phyloP scores from a whole-genome alignment of 2,113 vertebrate genomes.

The Corythoichthys haematopterus region DNA sequence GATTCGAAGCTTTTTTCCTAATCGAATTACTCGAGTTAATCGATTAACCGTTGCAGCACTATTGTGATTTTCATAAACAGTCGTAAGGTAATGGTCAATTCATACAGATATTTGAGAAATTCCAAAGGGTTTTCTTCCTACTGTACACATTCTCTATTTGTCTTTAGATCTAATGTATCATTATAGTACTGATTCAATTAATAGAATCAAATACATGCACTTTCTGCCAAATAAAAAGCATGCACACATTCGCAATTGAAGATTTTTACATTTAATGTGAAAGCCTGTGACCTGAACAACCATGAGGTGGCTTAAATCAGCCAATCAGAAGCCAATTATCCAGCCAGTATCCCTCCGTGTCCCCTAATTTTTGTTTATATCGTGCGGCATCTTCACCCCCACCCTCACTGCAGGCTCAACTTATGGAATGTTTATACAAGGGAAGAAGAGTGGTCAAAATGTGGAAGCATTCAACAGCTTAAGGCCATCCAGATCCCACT shows the following conservation, averaged over 20 bases:
- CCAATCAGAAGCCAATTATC: constrained; percentile 15
- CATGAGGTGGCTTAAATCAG: background rate
- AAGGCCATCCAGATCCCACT: constrained; percentile 15
- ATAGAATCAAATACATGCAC: background rate
- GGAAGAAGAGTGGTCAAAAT: constrained; percentile 19
- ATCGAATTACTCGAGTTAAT: too few species aligned
- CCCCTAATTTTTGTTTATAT: constrained; percentile 49
- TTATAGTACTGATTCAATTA: too few species aligned
- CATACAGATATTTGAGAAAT: too few species aligned
- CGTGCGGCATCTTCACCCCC: constrained; percentile 25
- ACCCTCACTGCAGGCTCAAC: constrained; percentile 50
- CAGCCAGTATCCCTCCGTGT: constrained; percentile 25
- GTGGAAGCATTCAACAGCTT: constrained; percentile 24
- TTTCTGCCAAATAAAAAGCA: background rate
- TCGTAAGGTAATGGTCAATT: too few species aligned
- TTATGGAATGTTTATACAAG: constrained; percentile 49
- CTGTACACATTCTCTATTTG: background rate
- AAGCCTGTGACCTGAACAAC: background rate
- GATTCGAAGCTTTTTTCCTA: too few species aligned
- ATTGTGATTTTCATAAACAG: too few species aligned
- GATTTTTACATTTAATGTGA: background rate
- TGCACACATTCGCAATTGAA: background rate
- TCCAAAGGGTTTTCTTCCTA: too few species aligned
- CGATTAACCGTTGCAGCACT: too few species aligned
- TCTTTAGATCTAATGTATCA: too few species aligned